Conservation (phyloP, 2,113 vertebrate species). For the Morone saxatilis region DNA sequence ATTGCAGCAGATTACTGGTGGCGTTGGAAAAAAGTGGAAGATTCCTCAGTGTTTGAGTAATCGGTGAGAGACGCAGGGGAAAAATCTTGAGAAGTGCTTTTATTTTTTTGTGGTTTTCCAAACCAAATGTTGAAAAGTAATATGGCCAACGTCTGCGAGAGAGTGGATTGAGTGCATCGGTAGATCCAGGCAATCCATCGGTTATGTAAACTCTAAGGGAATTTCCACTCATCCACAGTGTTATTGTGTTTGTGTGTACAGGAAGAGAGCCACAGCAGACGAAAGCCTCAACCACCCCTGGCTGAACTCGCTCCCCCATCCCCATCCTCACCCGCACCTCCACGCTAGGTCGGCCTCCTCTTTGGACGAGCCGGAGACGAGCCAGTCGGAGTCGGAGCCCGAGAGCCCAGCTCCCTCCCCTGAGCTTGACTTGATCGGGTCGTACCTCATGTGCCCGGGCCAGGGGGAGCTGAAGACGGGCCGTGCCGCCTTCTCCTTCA, state of each 20-base stretch:
- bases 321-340: conserved; percentile 61
- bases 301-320: conserved; percentile 73
- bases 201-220: conserved; percentile 63
- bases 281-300: conserved; percentile 86
- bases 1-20: conserved; percentile 64
- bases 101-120: conserved; percentile 52
- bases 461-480: conserved; percentile 83
- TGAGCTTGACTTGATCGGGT: conserved; percentile 78
- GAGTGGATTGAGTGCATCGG: conserved; percentile 32
- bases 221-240: conserved; percentile 70
- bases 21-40: conserved; percentile 52
- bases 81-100: conserved; percentile 31
- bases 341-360: conserved; percentile 51
- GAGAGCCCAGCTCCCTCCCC: conserved; percentile 81
- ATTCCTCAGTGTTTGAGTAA: conserved; percentile 72
- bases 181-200: conserved; percentile 39
- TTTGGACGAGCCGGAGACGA: conserved; percentile 79
- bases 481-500: conserved; percentile 82
- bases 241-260: conserved; percentile 74
- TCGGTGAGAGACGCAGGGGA: conserved; percentile 20
- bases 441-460: conserved; percentile 77
- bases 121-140: conserved; percentile 57
- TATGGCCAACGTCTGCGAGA: conserved; percentile 33
- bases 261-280: conserved; percentile 85
- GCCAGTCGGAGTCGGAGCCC: conserved; percentile 84